Conservation (phyloP, 2,797 vertebrate species). For the Margarornis squamiger region DNA sequence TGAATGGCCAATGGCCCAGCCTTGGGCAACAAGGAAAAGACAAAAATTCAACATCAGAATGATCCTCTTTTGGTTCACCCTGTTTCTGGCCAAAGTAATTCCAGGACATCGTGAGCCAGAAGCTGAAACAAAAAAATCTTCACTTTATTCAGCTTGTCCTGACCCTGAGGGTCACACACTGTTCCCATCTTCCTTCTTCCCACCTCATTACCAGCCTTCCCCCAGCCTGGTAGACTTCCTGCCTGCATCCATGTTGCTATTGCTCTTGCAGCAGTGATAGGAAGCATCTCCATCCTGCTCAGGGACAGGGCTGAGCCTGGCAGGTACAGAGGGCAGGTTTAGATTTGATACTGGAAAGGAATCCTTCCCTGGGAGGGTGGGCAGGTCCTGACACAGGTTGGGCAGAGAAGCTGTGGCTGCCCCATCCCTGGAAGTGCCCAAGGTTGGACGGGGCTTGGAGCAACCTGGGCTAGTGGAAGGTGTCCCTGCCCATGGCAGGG, state of each 20-base stretch:
- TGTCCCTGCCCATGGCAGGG: neutral
- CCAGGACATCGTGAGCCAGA: neutral
- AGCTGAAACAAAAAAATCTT: neutral
- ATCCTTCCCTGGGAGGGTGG: neutral
- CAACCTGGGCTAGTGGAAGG: neutral
- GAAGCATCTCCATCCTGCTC: neutral
- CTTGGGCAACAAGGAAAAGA: neutral
- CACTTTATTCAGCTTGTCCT: neutral
- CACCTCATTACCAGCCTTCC: neutral
- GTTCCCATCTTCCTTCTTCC: neutral
- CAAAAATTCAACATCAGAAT: neutral
- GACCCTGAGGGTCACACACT: too few species aligned
- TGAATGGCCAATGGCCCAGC: rapidly evolving
- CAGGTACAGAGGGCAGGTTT: rapidly evolving
- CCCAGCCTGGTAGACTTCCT: neutral
- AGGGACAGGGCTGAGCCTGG: neutral
- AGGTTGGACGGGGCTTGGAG: too few species aligned
- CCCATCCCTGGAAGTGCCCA: neutral
- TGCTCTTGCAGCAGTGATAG: neutral
- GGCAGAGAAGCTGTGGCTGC: too few species aligned
- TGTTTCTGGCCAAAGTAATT: neutral
- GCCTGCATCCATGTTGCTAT: neutral
- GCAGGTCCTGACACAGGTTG: too few species aligned
- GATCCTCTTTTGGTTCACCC: neutral
- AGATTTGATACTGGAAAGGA: neutral